These are phyloP conservation scores for Plagodis dolabraria DNA, from an alignment of 2,888 invertebrate genomes.

Conservation along the genomic window DNA sequence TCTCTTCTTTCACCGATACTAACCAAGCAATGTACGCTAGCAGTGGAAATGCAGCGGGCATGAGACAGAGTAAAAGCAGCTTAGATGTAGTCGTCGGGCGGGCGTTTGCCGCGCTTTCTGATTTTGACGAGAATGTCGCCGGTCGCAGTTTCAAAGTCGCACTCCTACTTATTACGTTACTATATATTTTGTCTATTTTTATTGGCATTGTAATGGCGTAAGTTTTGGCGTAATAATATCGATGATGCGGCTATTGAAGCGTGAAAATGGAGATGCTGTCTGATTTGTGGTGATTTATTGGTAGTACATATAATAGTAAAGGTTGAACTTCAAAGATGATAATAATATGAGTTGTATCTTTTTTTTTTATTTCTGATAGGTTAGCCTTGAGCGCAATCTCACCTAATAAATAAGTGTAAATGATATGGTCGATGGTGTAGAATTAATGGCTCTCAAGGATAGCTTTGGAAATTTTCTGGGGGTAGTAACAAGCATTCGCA, in stretches of 20 bases:
- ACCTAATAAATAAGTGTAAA: too few relatives aligned
- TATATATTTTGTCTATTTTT: constrained; percentile 65
- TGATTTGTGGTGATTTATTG: background rate
- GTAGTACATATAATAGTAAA: background rate
- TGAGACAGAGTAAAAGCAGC: constrained; percentile 37
- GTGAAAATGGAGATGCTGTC: background rate
- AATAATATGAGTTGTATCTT: too few relatives aligned
- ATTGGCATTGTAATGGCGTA: constrained; percentile 40
- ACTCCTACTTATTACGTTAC: constrained; percentile 75
- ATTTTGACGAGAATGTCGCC: constrained; percentile 72
- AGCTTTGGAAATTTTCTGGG: too few relatives aligned
- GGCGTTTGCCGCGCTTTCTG: constrained; percentile 79
- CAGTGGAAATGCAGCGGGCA: constrained; percentile 15
- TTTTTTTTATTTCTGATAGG: too few relatives aligned
- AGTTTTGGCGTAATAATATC: constrained; percentile 20
- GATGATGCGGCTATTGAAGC: constrained; percentile 12
- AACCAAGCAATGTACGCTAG: constrained; percentile 47
- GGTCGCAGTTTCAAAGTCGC: constrained; percentile 68
- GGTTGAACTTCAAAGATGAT: too few relatives aligned
- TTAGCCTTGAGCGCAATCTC: too few relatives aligned
- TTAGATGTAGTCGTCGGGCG: constrained; percentile 30
- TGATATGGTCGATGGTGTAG: too few relatives aligned
- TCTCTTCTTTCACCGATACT: constrained; percentile 29
- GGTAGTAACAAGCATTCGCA: too few relatives aligned
- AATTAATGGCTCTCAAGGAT: too few relatives aligned